Percentiles rank a stretch among this genome's conserved stretches.
These are phyloP conservation scores for Prochilodus magdalenae DNA, from an alignment of 2,113 vertebrate species.

Conservation along the genomic window DNA sequence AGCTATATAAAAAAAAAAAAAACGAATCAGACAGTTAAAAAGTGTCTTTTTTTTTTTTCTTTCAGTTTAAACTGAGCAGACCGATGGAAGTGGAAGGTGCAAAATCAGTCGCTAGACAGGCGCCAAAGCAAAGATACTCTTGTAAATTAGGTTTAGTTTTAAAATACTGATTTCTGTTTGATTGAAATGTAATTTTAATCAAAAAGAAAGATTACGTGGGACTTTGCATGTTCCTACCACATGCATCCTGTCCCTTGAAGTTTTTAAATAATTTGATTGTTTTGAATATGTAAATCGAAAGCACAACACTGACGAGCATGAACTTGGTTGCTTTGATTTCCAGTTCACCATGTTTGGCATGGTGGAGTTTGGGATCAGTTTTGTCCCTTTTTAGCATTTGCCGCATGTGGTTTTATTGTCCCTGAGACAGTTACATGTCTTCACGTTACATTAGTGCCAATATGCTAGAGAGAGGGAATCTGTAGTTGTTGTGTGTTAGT, in stretches of 20 bases:
- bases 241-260: neutral
- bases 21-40: neutral
- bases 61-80: slow-evolving; percentile 7
- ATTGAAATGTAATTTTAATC: slow-evolving; percentile 10
- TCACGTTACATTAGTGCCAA: slow-evolving; percentile 20
- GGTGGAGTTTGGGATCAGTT: too few relatives aligned
- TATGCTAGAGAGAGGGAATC: slow-evolving; percentile 15
- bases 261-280: neutral
- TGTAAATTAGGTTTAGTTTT: neutral
- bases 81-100: neutral
- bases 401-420: slow-evolving; percentile 9
- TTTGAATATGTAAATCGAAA: slow-evolving; percentile 5
- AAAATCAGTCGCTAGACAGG: neutral
- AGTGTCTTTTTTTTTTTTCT: neutral
- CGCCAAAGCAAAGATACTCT: neutral
- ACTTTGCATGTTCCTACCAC: neutral
- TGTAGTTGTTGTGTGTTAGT: neutral
- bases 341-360: neutral
- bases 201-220: neutral
- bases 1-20: too few relatives aligned
- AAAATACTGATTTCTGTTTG: neutral
- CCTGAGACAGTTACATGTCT: neutral
- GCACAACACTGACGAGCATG: neutral
- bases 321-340: neutral
- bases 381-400: too few relatives aligned